Percentiles rank a stretch among this genome's conserved stretches.
These are phyloP conservation scores for Pelagia noctiluca DNA, from an alignment of 30 jellyfish, hydroid and myxozoan species.

Conservation along the genomic window DNA sequence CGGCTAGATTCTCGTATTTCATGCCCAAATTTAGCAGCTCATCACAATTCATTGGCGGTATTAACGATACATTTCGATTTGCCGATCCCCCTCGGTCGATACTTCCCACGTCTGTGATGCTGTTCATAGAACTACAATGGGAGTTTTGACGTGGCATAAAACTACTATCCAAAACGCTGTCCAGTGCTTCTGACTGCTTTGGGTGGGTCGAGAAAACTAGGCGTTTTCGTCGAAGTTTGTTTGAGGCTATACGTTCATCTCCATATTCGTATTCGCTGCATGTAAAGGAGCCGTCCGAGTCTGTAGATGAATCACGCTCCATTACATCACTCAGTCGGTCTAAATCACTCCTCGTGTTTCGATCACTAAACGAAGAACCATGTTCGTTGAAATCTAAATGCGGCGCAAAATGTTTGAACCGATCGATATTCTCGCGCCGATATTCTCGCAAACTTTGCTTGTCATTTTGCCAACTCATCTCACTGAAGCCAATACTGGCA, in stretches of 20 bases:
- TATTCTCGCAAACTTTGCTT: conserved; percentile 59
- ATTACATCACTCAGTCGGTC: conserved; percentile 66
- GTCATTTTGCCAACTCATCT: conserved; percentile 93
- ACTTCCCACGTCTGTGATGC: conserved; percentile 62
- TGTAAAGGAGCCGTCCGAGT: conserved; percentile 87
- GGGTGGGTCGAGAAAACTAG: conserved; percentile 36
- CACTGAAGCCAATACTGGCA: conserved; percentile 89
- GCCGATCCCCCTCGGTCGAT: conserved; percentile 10
- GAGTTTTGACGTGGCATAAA: conserved; percentile 51
- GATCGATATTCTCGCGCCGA: conserved; percentile 57
- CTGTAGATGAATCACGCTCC: conserved; percentile 69
- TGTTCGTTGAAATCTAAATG: conserved; percentile 35
- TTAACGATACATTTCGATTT: background rate
- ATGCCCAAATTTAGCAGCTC: conserved; percentile 76
- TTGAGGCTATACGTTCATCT: conserved; percentile 56
- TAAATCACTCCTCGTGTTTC: conserved; percentile 46
- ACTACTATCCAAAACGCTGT: conserved; percentile 40
- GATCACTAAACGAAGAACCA: conserved; percentile 56
- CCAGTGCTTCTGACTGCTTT: conserved; percentile 42
- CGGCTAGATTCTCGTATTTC: conserved; percentile 76
- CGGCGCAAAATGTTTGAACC: conserved; percentile 54
- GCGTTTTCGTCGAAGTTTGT: conserved; percentile 55
- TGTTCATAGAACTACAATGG: conserved; percentile 40
- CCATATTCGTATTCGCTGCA: conserved; percentile 90
- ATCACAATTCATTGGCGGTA: conserved; percentile 71